These are phyloP conservation scores for Microtus pennsylvanicus DNA, from an alignment of 2,113 vertebrate species.

Conservation along the genomic window DNA sequence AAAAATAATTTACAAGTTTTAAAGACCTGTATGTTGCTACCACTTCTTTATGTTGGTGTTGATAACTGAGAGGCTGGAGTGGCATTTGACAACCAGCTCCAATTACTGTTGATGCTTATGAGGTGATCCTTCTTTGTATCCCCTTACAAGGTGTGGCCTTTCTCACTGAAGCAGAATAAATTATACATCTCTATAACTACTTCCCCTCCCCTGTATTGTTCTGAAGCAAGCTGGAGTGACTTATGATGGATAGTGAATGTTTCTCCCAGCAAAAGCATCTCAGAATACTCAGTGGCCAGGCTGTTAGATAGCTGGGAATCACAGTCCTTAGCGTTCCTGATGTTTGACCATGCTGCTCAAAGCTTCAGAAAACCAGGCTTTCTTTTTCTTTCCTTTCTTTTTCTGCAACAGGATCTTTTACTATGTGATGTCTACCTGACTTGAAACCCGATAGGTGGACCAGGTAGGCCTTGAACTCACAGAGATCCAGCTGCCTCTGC, in stretches of 20 bases:
- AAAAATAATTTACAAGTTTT: background rate
- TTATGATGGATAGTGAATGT: background rate
- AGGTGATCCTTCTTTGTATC: background rate
- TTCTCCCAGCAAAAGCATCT: background rate
- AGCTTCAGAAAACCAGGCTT: background rate
- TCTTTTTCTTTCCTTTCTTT: background rate
- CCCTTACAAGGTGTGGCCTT: background rate
- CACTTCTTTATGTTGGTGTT: background rate
- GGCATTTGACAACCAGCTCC: background rate
- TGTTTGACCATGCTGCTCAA: background rate
- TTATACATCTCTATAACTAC: fast-evolving
- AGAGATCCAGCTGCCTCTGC: background rate
- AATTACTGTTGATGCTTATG: background rate
- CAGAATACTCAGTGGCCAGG: background rate
- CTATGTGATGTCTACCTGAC: background rate
- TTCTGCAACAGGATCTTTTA: background rate
- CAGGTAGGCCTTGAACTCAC: background rate
- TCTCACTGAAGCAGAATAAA: background rate
- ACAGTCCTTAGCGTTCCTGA: background rate
- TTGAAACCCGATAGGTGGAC: background rate
- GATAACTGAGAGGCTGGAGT: background rate
- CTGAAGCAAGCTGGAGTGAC: background rate
- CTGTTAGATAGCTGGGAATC: background rate
- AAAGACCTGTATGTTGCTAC: background rate
- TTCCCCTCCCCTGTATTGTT: background rate